A percentile compares a stretch with the other conserved stretches of the same genome.
Evolutionary conservation across 2,888 invertebrate genomes (phyloP).

Genomic region (Chesias legatella): DNA sequence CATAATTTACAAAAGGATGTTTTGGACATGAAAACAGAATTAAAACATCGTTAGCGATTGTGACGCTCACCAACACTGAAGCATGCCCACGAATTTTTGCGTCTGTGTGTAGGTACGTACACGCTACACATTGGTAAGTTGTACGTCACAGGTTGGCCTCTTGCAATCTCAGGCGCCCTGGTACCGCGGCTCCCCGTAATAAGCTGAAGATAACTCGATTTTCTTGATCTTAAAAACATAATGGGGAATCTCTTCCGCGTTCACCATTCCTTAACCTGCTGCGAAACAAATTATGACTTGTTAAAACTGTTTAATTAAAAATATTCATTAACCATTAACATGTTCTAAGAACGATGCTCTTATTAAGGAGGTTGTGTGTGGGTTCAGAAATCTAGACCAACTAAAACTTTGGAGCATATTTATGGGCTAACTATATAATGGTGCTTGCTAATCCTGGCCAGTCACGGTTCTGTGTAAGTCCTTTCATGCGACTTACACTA

Average conservation of each 20-base stretch:
- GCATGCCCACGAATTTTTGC: conserved; percentile 35
- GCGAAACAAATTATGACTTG: conserved; percentile 7
- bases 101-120: conserved; percentile 38
- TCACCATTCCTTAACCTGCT: conserved; percentile 28
- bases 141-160: conserved; percentile 67
- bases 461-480: conserved; percentile 34
- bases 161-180: conserved; percentile 65
- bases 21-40: conserved; percentile 15
- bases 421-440: conserved; percentile 16
- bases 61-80: conserved; percentile 60
- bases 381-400: too few relatives aligned
- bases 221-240: conserved; percentile 63
- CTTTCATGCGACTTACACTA: conserved; percentile 51
- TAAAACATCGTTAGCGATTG: conserved; percentile 38
- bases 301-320: too few relatives aligned
- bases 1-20: background rate
- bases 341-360: too few relatives aligned
- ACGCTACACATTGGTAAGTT: conserved; percentile 44
- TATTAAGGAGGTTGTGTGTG: too few relatives aligned
- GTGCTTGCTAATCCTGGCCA: conserved; percentile 27
- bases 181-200: conserved; percentile 75
- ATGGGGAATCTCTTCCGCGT: conserved; percentile 62
- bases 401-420: conserved; percentile 20
- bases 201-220: conserved; percentile 78
- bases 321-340: too few relatives aligned